These are phyloP conservation scores for Patella ulyssiponensis DNA, from an alignment of 2,888 invertebrate genomes.

Conservation along the genomic window DNA sequence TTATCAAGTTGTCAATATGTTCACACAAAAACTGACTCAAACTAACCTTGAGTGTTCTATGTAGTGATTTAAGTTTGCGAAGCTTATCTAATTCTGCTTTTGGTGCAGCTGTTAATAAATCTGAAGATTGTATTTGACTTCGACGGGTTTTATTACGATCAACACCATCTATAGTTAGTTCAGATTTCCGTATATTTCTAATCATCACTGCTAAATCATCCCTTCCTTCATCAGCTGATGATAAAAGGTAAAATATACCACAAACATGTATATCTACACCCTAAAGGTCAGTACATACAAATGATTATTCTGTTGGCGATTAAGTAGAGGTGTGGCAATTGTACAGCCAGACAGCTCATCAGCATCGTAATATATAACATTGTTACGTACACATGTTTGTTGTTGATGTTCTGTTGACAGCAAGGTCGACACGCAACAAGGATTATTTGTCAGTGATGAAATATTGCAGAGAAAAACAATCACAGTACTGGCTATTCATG, in stretches of 20 bases:
- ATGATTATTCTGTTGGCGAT: too few species aligned
- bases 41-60: constrained; percentile 59
- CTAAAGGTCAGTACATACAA: too few species aligned
- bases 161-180: constrained; percentile 58
- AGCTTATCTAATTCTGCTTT: constrained; percentile 45
- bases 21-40: background rate
- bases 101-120: constrained; percentile 29
- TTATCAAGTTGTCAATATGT: background rate
- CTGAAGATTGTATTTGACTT: constrained; percentile 43
- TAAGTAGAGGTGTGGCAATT: too few species aligned
- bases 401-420: too few species aligned
- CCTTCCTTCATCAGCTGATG: constrained; percentile 35
- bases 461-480: too few species aligned
- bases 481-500: too few species aligned
- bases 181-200: constrained; percentile 46
- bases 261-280: background rate
- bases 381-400: too few species aligned
- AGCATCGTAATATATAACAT: too few species aligned
- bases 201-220: constrained; percentile 53
- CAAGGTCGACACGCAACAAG: too few species aligned
- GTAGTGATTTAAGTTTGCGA: constrained; percentile 50
- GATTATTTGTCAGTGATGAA: too few species aligned
- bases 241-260: background rate
- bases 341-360: too few species aligned
- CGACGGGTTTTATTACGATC: constrained; percentile 49